Conservation (phyloP, 2,797 vertebrate genomes). For the Oreochromis mossambicus region DNA sequence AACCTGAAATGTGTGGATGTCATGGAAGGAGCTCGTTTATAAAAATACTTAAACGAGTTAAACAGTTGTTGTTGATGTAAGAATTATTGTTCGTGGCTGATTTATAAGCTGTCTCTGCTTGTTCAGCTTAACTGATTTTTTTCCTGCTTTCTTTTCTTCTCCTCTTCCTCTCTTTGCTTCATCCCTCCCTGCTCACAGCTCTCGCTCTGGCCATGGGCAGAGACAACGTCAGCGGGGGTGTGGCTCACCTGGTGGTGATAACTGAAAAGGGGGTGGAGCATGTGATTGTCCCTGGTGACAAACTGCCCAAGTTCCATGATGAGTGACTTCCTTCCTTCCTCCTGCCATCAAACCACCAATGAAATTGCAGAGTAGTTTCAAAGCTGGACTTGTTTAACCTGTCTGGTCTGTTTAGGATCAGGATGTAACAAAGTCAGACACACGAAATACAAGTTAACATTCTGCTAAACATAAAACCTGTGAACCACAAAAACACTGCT, state of each 20-base stretch:
- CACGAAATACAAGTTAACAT: too few species aligned
- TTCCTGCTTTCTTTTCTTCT: neutral
- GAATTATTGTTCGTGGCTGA: neutral
- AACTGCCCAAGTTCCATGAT: slow-evolving; percentile 81
- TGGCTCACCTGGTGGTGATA: slow-evolving; percentile 81
- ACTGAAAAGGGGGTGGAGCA: slow-evolving; percentile 78
- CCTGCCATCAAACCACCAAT: neutral
- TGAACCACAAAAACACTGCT: too few species aligned
- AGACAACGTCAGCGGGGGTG: slow-evolving; percentile 85
- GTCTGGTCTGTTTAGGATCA: too few species aligned
- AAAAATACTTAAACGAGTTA: neutral
- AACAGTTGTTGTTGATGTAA: neutral
- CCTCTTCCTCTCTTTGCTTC: neutral
- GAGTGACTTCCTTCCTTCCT: slow-evolving; percentile 28
- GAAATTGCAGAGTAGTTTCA: too few species aligned
- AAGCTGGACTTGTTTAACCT: too few species aligned
- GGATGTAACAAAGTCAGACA: too few species aligned
- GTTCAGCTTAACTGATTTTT: neutral
- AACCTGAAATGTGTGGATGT: neutral
- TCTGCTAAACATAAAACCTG: too few species aligned
- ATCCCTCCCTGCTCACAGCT: slow-evolving; percentile 60
- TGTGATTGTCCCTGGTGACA: slow-evolving; percentile 77
- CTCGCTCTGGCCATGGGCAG: slow-evolving; percentile 83
- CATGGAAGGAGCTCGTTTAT: neutral
- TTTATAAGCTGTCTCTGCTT: neutral